Conservation (phyloP, 2,888 invertebrate species). For the Plagodis dolabraria region DNA sequence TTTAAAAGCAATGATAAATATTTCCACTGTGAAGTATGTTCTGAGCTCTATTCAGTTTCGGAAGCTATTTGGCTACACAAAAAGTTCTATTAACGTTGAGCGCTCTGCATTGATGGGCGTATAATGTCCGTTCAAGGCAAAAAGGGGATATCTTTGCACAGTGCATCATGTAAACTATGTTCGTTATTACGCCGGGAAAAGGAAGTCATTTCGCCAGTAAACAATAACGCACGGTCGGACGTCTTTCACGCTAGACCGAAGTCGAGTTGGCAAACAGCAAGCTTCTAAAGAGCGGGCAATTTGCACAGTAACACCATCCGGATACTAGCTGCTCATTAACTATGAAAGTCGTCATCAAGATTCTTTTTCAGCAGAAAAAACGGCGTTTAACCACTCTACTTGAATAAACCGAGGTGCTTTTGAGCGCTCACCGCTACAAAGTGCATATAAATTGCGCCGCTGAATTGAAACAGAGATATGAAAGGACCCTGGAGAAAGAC, state of each 20-base stretch:
- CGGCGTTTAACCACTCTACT: constrained; percentile 72
- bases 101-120: constrained; percentile 51
- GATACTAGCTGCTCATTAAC: constrained; percentile 82
- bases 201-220: constrained; percentile 77
- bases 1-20: constrained; percentile 21
- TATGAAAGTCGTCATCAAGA: constrained; percentile 83
- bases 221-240: constrained; percentile 77
- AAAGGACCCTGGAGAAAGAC: constrained; percentile 76
- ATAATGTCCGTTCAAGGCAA: constrained; percentile 47
- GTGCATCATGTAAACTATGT: constrained; percentile 50
- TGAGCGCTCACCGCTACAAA: constrained; percentile 74
- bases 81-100: constrained; percentile 54
- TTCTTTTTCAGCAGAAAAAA: constrained; percentile 80
- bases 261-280: constrained; percentile 70
- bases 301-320: constrained; percentile 74
- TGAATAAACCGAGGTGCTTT: constrained; percentile 76
- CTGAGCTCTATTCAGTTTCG: constrained; percentile 38
- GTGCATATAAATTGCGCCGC: constrained; percentile 83
- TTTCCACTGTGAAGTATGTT: constrained; percentile 15
- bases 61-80: constrained; percentile 46
- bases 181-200: constrained; percentile 59
- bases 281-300: constrained; percentile 75
- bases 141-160: constrained; percentile 54
- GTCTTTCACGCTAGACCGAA: constrained; percentile 71
- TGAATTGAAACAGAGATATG: constrained; percentile 78